These are phyloP conservation scores for Eudyptes chrysolophus DNA, from an alignment of 2,113 vertebrate species.

Conservation along the genomic window DNA sequence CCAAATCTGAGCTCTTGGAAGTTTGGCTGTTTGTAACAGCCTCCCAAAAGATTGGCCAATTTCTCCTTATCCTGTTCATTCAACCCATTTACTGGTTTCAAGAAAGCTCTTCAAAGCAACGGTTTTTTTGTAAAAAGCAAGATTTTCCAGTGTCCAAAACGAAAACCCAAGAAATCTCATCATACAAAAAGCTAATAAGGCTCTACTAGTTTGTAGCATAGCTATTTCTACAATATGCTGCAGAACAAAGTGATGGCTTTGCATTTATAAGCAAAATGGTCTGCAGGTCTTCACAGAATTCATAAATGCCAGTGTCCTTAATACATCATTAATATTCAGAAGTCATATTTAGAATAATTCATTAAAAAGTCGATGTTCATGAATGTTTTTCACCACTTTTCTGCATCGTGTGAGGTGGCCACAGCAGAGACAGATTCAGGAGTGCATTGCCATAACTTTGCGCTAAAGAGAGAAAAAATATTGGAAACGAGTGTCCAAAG, in stretches of 20 bases:
- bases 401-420: background rate
- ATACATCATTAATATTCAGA: background rate
- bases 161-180: background rate
- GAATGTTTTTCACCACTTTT: background rate
- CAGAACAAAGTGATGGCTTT: background rate
- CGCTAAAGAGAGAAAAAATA: background rate
- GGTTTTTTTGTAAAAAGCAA: background rate
- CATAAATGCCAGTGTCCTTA: background rate
- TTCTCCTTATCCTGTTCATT: background rate
- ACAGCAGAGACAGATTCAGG: background rate
- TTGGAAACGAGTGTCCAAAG: background rate
- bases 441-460: background rate
- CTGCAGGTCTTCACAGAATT: background rate
- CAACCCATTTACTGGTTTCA: background rate
- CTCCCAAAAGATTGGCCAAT: background rate
- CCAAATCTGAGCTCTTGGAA: background rate
- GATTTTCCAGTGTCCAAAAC: background rate
- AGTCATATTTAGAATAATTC: background rate
- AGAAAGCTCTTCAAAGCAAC: background rate
- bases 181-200: background rate
- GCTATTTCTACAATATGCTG: background rate
- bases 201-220: background rate
- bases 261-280: background rate
- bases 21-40: background rate
- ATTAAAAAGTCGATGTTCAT: background rate